phyloP scores from a whole-genome alignment of 2,113 vertebrate genomes.

The Macrotus californicus region DNA sequence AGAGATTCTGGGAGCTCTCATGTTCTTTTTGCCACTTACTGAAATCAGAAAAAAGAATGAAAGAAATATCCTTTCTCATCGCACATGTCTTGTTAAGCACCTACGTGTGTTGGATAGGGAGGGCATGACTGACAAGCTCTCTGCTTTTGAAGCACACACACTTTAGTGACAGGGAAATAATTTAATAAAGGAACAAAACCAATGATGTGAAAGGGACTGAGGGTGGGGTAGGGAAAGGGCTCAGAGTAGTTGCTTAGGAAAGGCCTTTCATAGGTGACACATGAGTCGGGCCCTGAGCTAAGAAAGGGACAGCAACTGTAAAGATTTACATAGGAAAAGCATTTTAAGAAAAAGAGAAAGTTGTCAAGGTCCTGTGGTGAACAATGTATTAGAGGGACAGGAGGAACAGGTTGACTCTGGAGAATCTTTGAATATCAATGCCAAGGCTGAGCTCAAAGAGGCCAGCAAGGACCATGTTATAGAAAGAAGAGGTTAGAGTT shows the following conservation, averaged over 20 bases:
- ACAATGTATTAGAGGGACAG: not conserved
- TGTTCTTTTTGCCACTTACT: not conserved
- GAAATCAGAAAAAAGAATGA: not conserved
- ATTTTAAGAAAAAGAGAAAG: not conserved
- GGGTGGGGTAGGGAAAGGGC: fast-evolving
- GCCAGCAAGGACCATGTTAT: fast-evolving
- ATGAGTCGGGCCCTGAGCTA: not conserved
- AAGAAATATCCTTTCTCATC: not conserved
- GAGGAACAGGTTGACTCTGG: fast-evolving
- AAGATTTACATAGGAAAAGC: not conserved
- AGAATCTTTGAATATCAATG: not conserved
- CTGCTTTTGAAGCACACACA: not conserved
- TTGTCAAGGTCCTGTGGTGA: not conserved
- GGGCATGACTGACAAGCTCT: not conserved
- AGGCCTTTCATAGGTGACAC: not conserved
- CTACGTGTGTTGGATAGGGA: fast-evolving
- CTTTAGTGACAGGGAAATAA: not conserved
- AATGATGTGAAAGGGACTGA: not conserved
- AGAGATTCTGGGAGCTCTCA: not conserved
- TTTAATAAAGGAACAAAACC: not conserved
- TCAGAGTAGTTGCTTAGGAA: not conserved
- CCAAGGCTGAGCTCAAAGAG: not conserved
- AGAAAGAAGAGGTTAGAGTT: not conserved
- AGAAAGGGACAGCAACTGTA: not conserved
- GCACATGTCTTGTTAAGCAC: not conserved